Evolutionary conservation across 2,888 invertebrate genomes (phyloP), one percentile per base, ranked within the genome.

Genomic region (Fissipunctia ypsillon): DNA sequence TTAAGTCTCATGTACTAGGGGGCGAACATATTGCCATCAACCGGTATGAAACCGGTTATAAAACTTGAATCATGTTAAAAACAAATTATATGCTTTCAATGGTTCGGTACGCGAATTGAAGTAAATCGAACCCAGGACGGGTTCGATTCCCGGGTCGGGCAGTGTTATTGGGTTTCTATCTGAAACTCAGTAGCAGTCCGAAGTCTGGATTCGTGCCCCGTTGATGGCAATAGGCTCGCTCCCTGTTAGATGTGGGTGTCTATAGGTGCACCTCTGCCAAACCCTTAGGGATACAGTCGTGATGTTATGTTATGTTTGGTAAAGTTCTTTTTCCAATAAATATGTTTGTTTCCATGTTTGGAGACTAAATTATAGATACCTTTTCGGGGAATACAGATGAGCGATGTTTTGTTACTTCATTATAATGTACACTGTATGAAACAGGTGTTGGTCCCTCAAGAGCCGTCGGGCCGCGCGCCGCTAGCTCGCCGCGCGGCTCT

Each of bases 401-500:
- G 2, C 14, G 6, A n/a, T n/a, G n/a, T 25, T 7, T 2, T 25
- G 7, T 25, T 14, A 52, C 63, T 14, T 48, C 22, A 50, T 1
- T 6, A 31, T 60, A 25, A 45, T 45, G 0, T 35, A 0, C 5
- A 1, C 1, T 43, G 67, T 48, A 3, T 54, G 0, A 0, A 28
- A 14, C 54, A 86, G 96, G 97, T 97, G 85, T 82, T 96, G 73
- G 95, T 94, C 0, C 96, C 96, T 2, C 93, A 93, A 60, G 95
- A 94, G 76, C 91, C 95, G 76, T 93, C 93, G 19, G 98, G 97
- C 12, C 98, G 98, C 69, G 99, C 99, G 97, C 99, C 99, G 0
- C 98, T 99, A 43, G 99, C 99, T 76, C 97, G 99, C 54, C 98
- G 99, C 94, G 97, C 99, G 90, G 99, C 99, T 31, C 95, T 99